These are phyloP conservation scores for Stichopus chloronotus DNA, from an alignment of 35 echinoderm and acorn worm species.

Conservation along the genomic window DNA sequence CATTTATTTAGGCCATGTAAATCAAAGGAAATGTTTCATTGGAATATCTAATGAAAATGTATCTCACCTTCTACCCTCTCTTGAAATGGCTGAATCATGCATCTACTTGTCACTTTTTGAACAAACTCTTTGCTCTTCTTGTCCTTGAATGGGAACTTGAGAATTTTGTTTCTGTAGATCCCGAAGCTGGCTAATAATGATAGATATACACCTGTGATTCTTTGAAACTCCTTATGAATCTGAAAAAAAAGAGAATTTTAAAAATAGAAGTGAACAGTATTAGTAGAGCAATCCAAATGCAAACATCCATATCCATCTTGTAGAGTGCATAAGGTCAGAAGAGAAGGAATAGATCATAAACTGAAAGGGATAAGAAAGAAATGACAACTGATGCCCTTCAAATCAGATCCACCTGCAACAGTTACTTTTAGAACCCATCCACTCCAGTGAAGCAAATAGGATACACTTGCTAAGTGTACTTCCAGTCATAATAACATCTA, in stretches of 20 bases:
- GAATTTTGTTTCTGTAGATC: neutral
- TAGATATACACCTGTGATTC: neutral
- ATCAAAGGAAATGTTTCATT: neutral
- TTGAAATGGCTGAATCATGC: neutral
- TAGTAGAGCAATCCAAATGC: no score
- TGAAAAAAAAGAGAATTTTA: conserved; percentile 6
- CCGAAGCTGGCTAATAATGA: no score
- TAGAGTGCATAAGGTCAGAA: no score
- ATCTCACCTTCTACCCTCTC: conserved; percentile 20
- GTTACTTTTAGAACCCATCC: no score
- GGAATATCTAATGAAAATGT: neutral
- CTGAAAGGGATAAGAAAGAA: no score
- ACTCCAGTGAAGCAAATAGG: no score
- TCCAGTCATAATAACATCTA: no score
- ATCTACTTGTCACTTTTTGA: neutral
- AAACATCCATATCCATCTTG: no score
- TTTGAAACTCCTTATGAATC: conserved; percentile 27
- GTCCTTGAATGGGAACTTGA: conserved; percentile 11
- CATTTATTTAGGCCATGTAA: neutral
- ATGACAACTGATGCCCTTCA: no score
- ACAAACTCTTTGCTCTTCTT: conserved; percentile 1
- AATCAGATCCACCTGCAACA: no score
- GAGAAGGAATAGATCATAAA: no score
- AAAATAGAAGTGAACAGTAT: neutral
- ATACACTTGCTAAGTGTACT: no score